Conservation (phyloP, 2,797 vertebrate species). For the Lepus townsendii region DNA sequence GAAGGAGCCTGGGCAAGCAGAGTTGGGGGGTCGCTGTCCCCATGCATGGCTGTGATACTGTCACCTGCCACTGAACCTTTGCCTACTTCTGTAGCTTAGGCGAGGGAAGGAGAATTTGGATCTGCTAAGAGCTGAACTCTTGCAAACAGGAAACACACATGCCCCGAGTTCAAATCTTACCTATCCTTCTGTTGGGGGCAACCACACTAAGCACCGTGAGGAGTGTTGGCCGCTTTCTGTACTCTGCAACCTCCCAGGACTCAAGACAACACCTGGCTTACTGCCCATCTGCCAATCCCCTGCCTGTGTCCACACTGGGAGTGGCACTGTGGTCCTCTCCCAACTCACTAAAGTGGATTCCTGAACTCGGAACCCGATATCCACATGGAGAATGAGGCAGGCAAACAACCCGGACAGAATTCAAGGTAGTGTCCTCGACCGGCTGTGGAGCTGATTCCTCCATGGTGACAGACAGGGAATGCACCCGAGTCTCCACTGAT, state of each 20-base stretch:
- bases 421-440: background rate
- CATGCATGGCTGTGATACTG: background rate
- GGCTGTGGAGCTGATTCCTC: slow-evolving; percentile 1
- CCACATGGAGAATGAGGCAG: background rate
- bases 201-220: background rate
- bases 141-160: background rate
- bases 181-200: background rate
- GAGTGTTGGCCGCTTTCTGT: background rate
- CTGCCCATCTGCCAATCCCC: background rate
- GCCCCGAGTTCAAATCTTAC: background rate
- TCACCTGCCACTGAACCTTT: background rate
- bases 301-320: background rate
- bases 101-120: background rate
- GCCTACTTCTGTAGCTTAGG: background rate
- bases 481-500: background rate
- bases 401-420: background rate
- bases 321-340: background rate
- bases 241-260: slow-evolving; percentile 5
- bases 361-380: background rate
- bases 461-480: slow-evolving; percentile 7
- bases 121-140: background rate
- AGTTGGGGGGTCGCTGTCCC: background rate
- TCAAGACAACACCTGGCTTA: background rate
- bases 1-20: background rate
- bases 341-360: background rate